Evolutionary conservation across 2,888 invertebrate genomes (phyloP).

Genomic region (Rhagium mordax): DNA sequence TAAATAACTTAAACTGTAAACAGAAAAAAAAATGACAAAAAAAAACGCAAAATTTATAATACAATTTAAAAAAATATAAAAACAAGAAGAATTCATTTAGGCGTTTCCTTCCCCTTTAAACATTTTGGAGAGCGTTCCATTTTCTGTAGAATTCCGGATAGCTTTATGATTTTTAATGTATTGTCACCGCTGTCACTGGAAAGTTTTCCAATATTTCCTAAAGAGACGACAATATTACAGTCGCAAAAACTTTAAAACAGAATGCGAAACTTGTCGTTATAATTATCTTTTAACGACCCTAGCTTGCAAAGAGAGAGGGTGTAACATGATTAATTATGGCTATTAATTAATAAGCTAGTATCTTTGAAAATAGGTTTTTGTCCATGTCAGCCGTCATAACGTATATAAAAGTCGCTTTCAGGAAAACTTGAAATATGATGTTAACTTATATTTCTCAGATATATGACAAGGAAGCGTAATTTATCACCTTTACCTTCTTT

Average conservation of each 20-base stretch:
- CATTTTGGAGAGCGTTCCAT: background rate
- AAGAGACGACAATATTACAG: conserved; percentile 26
- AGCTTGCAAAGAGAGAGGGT: background rate
- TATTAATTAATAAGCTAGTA: conserved; percentile 26
- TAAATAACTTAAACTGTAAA: too few species aligned
- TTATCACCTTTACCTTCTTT: conserved; percentile 7
- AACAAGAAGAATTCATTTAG: too few species aligned
- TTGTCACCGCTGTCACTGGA: conserved; percentile 10
- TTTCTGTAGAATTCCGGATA: background rate
- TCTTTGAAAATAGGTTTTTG: conserved; percentile 19
- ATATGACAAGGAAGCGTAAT: conserved; percentile 10
- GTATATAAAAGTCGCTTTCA: conserved; percentile 7
- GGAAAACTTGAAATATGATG: conserved; percentile 25
- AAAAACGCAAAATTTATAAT: too few species aligned
- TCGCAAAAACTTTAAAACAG: conserved; percentile 20
- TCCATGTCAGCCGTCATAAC: conserved; percentile 17
- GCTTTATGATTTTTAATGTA: conserved; percentile 8
- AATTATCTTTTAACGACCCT: conserved; percentile 22
- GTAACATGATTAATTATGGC: conserved; percentile 10
- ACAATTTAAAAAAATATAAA: too few species aligned
- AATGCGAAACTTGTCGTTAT: conserved; percentile 20
- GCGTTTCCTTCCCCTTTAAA: background rate
- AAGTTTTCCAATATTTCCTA: conserved; percentile 27
- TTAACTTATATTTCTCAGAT: conserved; percentile 14
- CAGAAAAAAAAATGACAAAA: too few species aligned